These are phyloP conservation scores for Acanthurus tractus DNA, from an alignment of 2,797 vertebrate genomes.

Conservation along the genomic window DNA sequence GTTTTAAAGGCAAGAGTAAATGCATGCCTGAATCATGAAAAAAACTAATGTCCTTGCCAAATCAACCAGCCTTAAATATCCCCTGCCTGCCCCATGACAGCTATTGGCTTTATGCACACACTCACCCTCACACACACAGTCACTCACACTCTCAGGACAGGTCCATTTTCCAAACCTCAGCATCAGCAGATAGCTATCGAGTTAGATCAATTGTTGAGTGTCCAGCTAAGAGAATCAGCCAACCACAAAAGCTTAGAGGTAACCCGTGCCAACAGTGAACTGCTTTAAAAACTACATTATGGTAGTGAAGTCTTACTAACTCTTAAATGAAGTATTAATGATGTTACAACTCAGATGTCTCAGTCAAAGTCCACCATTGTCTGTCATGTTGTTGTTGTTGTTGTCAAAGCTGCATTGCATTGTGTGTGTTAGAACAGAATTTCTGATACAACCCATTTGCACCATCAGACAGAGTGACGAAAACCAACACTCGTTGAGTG, in stretches of 20 bases:
- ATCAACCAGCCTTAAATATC: neutral
- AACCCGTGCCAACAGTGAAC: neutral
- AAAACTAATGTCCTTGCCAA: neutral
- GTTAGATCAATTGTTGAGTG: slow-evolving; percentile 54
- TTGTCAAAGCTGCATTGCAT: too few species aligned
- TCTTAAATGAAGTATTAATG: too few species aligned
- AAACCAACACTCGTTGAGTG: slow-evolving; percentile 1
- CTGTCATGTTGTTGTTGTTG: too few species aligned
- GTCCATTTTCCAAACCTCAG: slow-evolving; percentile 31
- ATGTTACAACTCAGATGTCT: too few species aligned
- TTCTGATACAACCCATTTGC: slow-evolving; percentile 4
- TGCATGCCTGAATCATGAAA: neutral
- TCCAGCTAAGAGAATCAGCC: slow-evolving; percentile 31
- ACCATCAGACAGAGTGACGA: neutral
- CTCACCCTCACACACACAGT: slow-evolving; percentile 3
- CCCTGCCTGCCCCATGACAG: neutral
- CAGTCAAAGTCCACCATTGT: too few species aligned
- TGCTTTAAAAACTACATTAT: too few species aligned
- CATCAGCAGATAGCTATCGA: slow-evolving; percentile 61
- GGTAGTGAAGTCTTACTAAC: too few species aligned
- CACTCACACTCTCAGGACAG: slow-evolving; percentile 1
- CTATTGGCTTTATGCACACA: neutral
- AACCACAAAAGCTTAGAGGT: slow-evolving; percentile 33
- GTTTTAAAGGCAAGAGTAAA: neutral
- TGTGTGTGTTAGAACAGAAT: neutral